These are phyloP conservation scores for Coptodon bakossiorum DNA, from an alignment of 2,113 vertebrate species.

Conservation along the genomic window DNA sequence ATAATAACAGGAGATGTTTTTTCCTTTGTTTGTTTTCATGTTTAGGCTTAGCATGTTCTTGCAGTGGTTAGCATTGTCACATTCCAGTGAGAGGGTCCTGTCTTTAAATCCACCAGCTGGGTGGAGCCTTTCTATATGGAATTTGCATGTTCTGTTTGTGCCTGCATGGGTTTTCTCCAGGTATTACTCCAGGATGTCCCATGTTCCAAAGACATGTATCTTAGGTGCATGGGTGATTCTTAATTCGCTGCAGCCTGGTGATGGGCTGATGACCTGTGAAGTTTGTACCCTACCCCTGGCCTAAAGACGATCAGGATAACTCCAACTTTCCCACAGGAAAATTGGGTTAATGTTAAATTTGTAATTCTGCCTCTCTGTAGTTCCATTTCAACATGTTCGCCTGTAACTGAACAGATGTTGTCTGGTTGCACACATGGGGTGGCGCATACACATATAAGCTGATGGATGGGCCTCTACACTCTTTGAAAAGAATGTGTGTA, in stretches of 20 bases:
- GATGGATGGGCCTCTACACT: neutral
- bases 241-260: neutral
- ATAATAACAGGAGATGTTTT: neutral
- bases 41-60: neutral
- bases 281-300: neutral
- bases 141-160: neutral
- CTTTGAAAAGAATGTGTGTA: neutral
- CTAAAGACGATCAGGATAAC: neutral
- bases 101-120: rapidly evolving
- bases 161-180: neutral
- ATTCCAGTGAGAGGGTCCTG: neutral
- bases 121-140: neutral
- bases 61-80: neutral
- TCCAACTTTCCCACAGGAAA: neutral
- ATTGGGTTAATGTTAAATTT: neutral
- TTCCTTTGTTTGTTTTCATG: neutral
- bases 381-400: neutral
- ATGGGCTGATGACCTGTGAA: neutral
- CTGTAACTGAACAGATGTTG: neutral
- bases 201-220: neutral
- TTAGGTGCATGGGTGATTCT: neutral
- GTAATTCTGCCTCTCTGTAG: neutral
- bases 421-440: neutral
- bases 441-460: neutral
- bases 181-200: neutral